Base-by-base conservation (phyloP, 2,797 vertebrate genomes). In the Halcyon chelicuti region DNA sequence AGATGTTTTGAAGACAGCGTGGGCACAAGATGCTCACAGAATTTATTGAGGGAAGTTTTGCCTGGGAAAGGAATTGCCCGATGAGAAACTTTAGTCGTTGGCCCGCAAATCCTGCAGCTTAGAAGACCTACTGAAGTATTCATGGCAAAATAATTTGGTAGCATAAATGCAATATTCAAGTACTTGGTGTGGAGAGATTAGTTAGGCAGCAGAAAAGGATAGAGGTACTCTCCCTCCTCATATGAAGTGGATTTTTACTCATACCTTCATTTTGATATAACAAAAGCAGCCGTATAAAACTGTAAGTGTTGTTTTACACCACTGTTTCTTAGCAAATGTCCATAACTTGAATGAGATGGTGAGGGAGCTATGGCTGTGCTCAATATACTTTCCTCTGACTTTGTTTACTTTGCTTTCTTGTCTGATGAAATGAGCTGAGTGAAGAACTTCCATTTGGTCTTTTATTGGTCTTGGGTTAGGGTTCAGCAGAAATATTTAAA, bases 61-160 rank as follows among this genome's bases (percentile, higher is more conserved):
- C 62, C 91, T 47, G 0, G n/a, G 65, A 87, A 78, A 91, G 55
- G 29, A 88, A 58, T 80, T 83, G 86, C 9, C 44, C 14, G 4
- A 39, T 79, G 54, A 93, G 62, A 86, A 97, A 90, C 68, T 84
- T 75, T 54, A 65, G 72, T 58, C 0, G 0, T 33, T 63, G 93
- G 55, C 58, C 61, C 51, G 75, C 39, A 54, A 62, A 88, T 73
- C 76, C 51, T 78, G 46, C 9, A 47, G 31, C 39, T 94, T 76
- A 51, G 25, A 39, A 78, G 29, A 94, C 71, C 79, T 91, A 46
- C 75, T 88, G 54, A 84, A 87, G 90, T 87, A 94, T 65, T 94
- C n/a, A 65, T 28, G 44, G 54, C 61, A 70, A 91, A 78, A 88
- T 61, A 52, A 88, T 72, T 11, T 44, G 52, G 74, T 20, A 80